These are phyloP conservation scores for Stylophora pistillata DNA, from an alignment of 64 coral and sea anemone genomes.

Conservation along the genomic window DNA sequence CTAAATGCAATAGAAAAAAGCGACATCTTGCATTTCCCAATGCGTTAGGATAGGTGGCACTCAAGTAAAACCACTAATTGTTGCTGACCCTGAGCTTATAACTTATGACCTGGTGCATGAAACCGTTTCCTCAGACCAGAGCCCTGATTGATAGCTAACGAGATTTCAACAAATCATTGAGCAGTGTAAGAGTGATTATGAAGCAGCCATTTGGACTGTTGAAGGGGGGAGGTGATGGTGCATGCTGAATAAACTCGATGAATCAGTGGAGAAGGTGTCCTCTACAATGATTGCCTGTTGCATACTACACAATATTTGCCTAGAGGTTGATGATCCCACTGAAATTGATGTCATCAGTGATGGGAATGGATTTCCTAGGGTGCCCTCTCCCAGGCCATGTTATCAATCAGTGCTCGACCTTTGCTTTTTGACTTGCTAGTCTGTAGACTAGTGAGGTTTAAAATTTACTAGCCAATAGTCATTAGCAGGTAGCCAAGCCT, in stretches of 20 bases:
- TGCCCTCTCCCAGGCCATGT: slow-evolving; percentile 9
- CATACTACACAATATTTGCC: slow-evolving; percentile 31
- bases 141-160: slow-evolving; percentile 2
- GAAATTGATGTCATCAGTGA: background rate
- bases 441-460: slow-evolving; percentile 40
- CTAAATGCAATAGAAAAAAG: too few species aligned
- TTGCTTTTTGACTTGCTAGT: slow-evolving; percentile 37
- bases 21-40: too few species aligned
- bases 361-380: background rate
- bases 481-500: slow-evolving; percentile 46
- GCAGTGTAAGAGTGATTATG: slow-evolving; percentile 7
- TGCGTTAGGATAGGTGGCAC: background rate
- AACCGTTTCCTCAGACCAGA: slow-evolving; percentile 47
- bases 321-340: slow-evolving; percentile 26
- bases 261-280: slow-evolving; percentile 31
- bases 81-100: slow-evolving; percentile 45
- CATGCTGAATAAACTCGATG: slow-evolving; percentile 27
- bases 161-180: slow-evolving; percentile 39
- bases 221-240: slow-evolving; percentile 28
- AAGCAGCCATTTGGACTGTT: slow-evolving; percentile 28
- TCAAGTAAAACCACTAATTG: slow-evolving; percentile 45
- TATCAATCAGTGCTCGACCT: slow-evolving; percentile 16
- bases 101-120: slow-evolving; percentile 53
- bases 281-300: slow-evolving; percentile 28
- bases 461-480: slow-evolving; percentile 58